Percentiles rank a stretch among this genome's conserved stretches.
Evolutionary conservation across 1,140 invertebrate genomes (phyloP).

Genomic region (Drosophila suzukii): DNA sequence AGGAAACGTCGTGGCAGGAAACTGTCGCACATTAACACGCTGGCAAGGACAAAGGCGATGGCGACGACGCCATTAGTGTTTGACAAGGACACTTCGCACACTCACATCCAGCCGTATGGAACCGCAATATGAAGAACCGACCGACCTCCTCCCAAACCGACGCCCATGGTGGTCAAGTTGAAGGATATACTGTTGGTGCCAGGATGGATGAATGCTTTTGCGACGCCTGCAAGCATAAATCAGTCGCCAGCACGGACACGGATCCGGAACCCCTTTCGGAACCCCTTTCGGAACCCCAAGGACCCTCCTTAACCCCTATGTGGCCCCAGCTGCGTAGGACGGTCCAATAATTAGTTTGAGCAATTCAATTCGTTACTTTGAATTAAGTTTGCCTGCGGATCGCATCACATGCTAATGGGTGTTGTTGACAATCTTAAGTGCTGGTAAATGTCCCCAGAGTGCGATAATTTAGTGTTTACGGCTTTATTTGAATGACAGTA

Average conservation of each 20-base stretch:
- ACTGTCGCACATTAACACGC: conserved; percentile 71
- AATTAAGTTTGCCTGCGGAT: conserved; percentile 44
- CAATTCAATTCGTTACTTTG: conserved; percentile 49
- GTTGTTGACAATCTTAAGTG: conserved; percentile 39
- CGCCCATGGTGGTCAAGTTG: conserved; percentile 49
- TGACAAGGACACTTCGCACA: conserved; percentile 74
- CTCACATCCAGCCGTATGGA: conserved; percentile 23
- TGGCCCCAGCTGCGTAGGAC: conserved; percentile 15
- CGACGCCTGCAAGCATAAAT: conserved; percentile 63
- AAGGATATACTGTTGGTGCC: conserved; percentile 53
- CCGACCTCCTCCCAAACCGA: conserved; percentile 13
- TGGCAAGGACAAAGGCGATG: conserved; percentile 70
- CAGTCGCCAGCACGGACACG: conserved; percentile 16
- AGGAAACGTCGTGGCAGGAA: conserved; percentile 53
- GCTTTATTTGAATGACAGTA: conserved; percentile 6
- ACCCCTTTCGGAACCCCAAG: neutral
- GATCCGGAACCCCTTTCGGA: neutral
- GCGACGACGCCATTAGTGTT: conserved; percentile 78
- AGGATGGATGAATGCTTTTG: conserved; percentile 43
- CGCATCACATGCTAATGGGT: conserved; percentile 19
- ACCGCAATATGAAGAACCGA: conserved; percentile 48
- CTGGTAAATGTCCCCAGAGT: conserved; percentile 27
- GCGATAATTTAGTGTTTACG: conserved; percentile 27
- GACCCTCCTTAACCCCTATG: neutral
- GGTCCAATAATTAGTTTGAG: conserved; percentile 58